A percentile compares a stretch with the other conserved stretches of the same genome.
phyloP scores from a whole-genome alignment of 2,888 invertebrate species.

The Mystacides longicornis region DNA sequence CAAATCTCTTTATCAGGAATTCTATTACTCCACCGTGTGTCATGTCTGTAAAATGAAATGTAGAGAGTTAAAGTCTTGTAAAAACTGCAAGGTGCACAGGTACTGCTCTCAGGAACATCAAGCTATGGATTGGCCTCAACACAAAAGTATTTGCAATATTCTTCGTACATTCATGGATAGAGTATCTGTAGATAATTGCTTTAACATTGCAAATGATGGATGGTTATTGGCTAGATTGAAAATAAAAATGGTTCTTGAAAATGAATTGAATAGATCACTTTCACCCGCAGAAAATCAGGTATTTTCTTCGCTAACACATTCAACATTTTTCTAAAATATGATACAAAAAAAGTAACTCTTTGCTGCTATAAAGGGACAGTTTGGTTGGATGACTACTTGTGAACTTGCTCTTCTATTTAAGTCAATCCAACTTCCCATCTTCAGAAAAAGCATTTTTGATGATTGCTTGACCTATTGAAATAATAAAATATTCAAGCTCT shows the following conservation, averaged over 20 bases:
- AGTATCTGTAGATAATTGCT: slow-evolving; percentile 19
- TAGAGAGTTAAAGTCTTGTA: slow-evolving; percentile 31
- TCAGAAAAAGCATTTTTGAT: too few relatives aligned
- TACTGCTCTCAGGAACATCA: slow-evolving; percentile 34
- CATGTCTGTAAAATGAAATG: slow-evolving; percentile 33
- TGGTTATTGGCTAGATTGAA: slow-evolving; percentile 12
- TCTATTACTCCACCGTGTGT: slow-evolving; percentile 34
- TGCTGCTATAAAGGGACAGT: neutral
- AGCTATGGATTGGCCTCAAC: slow-evolving; percentile 33
- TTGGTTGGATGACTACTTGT: too few relatives aligned
- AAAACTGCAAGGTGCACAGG: slow-evolving; percentile 33
- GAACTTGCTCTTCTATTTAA: too few relatives aligned
- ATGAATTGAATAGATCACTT: slow-evolving; percentile 11
- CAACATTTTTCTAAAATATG: neutral
- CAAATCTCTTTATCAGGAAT: slow-evolving; percentile 29
- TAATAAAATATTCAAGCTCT: too few relatives aligned
- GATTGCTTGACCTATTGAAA: too few relatives aligned
- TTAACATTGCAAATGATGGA: neutral
- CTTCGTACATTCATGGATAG: slow-evolving; percentile 25
- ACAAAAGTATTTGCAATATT: slow-evolving; percentile 31
- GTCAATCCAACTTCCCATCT: too few relatives aligned
- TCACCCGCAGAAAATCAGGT: slow-evolving; percentile 20
- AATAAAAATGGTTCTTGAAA: slow-evolving; percentile 16
- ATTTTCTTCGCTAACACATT: neutral
- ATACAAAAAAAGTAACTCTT: neutral